Evolutionary conservation across 2,113 vertebrate genomes (phyloP).

Genomic region (Cricetomys ansorgei): DNA sequence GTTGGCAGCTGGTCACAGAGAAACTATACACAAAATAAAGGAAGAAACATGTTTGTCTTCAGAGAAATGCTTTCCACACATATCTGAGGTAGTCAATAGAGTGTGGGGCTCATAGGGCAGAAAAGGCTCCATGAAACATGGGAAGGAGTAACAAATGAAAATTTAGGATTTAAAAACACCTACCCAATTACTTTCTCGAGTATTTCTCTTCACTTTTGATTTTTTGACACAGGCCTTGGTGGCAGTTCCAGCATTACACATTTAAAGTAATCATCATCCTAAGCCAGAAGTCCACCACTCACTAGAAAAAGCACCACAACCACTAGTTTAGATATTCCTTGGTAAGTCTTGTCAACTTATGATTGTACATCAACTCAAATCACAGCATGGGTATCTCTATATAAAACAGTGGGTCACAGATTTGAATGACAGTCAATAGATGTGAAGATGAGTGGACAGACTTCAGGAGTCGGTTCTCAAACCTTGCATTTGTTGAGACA

Average conservation of each 20-base stretch:
- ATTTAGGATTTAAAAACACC: not conserved
- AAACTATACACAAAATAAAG: not conserved
- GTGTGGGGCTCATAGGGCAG: not conserved
- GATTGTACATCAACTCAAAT: not conserved
- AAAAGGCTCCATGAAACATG: not conserved
- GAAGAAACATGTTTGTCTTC: not conserved
- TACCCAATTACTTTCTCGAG: not conserved
- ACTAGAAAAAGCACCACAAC: not conserved
- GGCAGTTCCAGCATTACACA: not conserved
- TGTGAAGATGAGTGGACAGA: not conserved
- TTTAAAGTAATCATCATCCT: not conserved
- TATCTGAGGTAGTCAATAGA: not conserved
- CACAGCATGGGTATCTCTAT: not conserved
- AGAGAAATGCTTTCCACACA: not conserved
- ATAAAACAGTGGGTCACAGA: not conserved
- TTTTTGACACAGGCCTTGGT: not conserved
- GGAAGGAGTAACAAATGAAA: not conserved
- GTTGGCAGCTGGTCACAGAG: not conserved
- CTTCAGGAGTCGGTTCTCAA: not conserved
- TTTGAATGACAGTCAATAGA: not conserved
- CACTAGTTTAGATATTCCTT: not conserved
- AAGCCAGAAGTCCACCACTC: not conserved
- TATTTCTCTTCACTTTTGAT: not conserved
- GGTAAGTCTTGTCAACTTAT: not conserved
- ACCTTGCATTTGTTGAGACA: not conserved